Conservation (phyloP, 2,113 vertebrate species). For the Candoia aspera region DNA sequence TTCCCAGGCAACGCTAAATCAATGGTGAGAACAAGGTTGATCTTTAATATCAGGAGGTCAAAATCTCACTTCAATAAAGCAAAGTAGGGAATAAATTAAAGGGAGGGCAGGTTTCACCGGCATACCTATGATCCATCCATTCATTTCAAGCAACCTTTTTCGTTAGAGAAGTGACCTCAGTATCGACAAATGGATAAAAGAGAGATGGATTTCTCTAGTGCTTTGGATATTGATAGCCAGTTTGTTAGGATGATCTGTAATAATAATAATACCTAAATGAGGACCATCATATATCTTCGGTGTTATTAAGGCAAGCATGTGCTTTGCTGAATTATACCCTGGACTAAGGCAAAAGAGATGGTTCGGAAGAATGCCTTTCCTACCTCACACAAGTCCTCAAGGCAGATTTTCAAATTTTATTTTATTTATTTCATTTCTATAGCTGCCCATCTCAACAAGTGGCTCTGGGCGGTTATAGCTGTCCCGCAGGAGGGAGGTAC, state of each 20-base stretch:
- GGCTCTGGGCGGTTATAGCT: too few species aligned
- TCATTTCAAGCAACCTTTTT: slow-evolving; percentile 70
- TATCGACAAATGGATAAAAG: slow-evolving; percentile 81
- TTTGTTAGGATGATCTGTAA: slow-evolving; percentile 84
- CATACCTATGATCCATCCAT: slow-evolving; percentile 63
- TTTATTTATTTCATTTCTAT: too few species aligned
- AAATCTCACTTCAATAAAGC: background rate
- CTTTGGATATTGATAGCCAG: slow-evolving; percentile 82
- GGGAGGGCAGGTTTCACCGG: slow-evolving; percentile 65
- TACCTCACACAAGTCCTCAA: background rate
- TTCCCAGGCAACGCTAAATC: background rate
- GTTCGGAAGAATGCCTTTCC: background rate
- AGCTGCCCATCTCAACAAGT: too few species aligned
- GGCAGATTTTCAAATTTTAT: too few species aligned
- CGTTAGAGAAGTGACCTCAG: slow-evolving; percentile 77
- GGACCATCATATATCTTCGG: slow-evolving; percentile 68
- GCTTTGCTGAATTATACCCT: background rate
- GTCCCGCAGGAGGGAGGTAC: too few species aligned
- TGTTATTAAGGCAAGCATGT: slow-evolving; percentile 55
- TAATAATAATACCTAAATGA: slow-evolving; percentile 88
- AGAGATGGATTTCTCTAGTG: slow-evolving; percentile 74
- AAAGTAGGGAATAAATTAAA: slow-evolving; percentile 45
- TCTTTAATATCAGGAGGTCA: background rate
- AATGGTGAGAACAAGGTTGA: too few species aligned
- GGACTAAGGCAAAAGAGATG: background rate